Evolutionary conservation across 1,140 invertebrate species (phyloP), one percentile per base, ranked within the genome.

Genomic region (Atopsyche davidsoni): DNA sequence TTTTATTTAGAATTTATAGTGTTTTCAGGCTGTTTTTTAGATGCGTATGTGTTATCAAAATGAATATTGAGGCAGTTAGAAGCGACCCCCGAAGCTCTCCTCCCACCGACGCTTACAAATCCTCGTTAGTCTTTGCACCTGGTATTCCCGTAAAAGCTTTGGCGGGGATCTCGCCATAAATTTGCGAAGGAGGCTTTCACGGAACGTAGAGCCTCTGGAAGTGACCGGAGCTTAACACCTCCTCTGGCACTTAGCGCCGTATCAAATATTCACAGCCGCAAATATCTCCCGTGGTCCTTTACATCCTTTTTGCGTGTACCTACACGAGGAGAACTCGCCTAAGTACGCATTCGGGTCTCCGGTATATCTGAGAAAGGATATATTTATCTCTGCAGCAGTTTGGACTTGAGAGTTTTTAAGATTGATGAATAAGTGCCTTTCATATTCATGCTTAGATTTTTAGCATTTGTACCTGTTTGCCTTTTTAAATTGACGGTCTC

Each of bases 211-310:
- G 41, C 43, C 23, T 19, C 52, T 25, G 45, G 38, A 14, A 39
- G 45, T 46, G 41, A 57, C 46, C 44, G 46, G 51, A 42, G 51
- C 55, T 57, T 57, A 57, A 57, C 55, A 57, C 55, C 51, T 57
- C 38, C 18, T 21, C 46, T 43, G 16, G 41, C 55, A 53, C 55
- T 57, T 57, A 57, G 51, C 47, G 55, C 50, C 39, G 38, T 51
- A 57, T 55, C 41, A 55, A 54, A 54, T 54, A 54, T 54, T 54
- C 52, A 54, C 34, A 34, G 28, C 36, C 44, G 36, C 51, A 46
- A 53, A 53, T 53, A 53, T 46, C 36, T 32, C 46, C 19, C 48
- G 16, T 41, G n/a, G n/a, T n/a, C n/a, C n/a, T n/a, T n/a, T n/a
- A n/a, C n/a, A n/a, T n/a, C n/a, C n/a, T n/a, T n/a, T n/a, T n/a